Evolutionary conservation across 2,113 vertebrate genomes (phyloP).

Genomic region (Tenebrosternarchus preto): DNA sequence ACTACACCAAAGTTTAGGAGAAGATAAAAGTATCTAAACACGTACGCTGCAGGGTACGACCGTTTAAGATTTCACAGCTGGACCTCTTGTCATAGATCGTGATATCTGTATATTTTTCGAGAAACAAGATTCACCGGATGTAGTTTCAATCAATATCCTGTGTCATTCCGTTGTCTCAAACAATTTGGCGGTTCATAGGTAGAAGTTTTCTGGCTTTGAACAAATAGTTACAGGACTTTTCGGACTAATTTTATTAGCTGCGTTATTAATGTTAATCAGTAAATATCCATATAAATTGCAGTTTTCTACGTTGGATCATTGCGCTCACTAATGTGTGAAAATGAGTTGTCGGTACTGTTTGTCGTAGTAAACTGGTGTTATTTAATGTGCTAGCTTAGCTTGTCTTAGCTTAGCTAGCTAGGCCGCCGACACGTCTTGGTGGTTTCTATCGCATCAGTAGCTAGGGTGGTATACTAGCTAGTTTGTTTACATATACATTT

Average conservation of each 20-base stretch:
- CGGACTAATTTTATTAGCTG: neutral
- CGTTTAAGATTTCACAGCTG: no score
- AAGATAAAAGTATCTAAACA: no score
- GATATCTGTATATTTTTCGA: no score
- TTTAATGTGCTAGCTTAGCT: neutral
- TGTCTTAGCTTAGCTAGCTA: neutral
- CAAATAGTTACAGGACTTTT: neutral
- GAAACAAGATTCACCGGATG: constrained; percentile 31
- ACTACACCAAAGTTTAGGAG: no score
- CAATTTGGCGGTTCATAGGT: constrained; percentile 59
- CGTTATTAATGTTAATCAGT: neutral
- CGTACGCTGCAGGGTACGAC: no score
- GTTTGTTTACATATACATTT: neutral
- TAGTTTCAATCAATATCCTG: constrained; percentile 32
- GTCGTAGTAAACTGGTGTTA: neutral
- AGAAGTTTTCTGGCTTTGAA: neutral
- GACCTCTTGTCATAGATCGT: no score
- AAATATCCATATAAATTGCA: neutral
- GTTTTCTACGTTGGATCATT: neutral
- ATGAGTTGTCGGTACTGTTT: no score
- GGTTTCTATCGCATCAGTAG: neutral
- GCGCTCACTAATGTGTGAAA: neutral
- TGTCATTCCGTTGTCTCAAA: constrained; percentile 41
- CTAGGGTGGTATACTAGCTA: neutral
- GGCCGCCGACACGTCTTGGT: no score